These are phyloP conservation scores for Grapholita molesta DNA, from an alignment of 1,140 invertebrate genomes.

Conservation along the genomic window DNA sequence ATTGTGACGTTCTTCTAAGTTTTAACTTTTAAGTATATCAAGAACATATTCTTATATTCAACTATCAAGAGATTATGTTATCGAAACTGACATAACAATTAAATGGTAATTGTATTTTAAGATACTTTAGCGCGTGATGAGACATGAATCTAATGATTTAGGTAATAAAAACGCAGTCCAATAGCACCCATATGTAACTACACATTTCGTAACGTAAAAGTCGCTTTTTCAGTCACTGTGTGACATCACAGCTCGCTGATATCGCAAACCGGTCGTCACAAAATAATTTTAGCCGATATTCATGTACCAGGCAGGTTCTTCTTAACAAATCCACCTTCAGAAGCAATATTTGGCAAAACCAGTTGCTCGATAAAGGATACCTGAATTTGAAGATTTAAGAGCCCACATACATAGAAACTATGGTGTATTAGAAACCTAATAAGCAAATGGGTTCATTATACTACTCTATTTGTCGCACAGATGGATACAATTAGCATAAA, in stretches of 20 bases:
- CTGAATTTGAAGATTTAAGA: neutral
- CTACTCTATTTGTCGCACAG: slow-evolving; percentile 37
- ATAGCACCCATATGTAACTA: neutral
- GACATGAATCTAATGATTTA: neutral
- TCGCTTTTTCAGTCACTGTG: neutral
- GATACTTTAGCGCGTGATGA: neutral
- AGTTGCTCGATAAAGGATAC: neutral
- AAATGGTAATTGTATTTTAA: neutral
- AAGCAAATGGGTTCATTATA: slow-evolving; percentile 28
- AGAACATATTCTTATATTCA: too few species aligned
- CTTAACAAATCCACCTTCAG: neutral
- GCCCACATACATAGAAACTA: neutral
- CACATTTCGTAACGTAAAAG: neutral
- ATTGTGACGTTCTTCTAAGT: too few species aligned
- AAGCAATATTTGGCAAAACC: slow-evolving; percentile 8
- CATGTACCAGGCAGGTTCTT: neutral
- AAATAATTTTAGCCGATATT: neutral
- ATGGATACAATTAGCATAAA: slow-evolving; percentile 62
- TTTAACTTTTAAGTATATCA: too few species aligned
- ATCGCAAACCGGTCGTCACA: neutral
- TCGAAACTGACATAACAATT: too few species aligned
- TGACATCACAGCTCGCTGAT: neutral
- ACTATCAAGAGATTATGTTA: neutral
- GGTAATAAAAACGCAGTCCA: neutral
- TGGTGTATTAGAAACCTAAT: slow-evolving; percentile 17